Base-by-base conservation (phyloP, 2,113 vertebrate genomes). In the Paralichthys olivaceus region DNA sequence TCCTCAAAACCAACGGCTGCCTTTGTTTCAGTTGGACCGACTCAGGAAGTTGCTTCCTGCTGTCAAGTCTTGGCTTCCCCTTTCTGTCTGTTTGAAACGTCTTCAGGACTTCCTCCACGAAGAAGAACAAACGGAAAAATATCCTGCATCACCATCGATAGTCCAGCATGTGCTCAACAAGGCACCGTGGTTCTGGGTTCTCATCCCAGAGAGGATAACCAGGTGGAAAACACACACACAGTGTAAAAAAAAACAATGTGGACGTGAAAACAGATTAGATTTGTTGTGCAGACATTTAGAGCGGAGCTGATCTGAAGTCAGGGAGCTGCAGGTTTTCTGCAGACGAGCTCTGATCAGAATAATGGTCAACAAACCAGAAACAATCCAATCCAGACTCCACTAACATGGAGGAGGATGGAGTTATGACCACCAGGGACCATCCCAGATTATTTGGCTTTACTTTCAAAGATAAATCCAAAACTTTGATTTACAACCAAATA, bases 41-140 rank as follows among this genome's bases (percentile, higher is more conserved):
- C 22, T 86, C 85, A 80, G 89, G 86, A 92, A 88, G 81, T 56
- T 8, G 64, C 55, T 87, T 86, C 79, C 84, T 81, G 77, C 40
- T 9, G 63, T 73, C 59, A 53, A 20, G 66, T 63, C 81, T 77
- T 43, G 59, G 79, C 70, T 87, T 90, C 75, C 79, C 32, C 29
- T 26, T n/a, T 53, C 62, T 65, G 76, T 40, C 61, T 3, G 25
- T 57, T 65, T 49, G 14, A 64, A 65, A 67, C 20, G 51, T 85
- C 79, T 85, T 74, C 11, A 71, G 62, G 70, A 29, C 80, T 84
- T 91, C 87, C 83, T 87, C 62, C 32, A 2, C 4, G 26, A 69
- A 23, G 22, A 40, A 64, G 28, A 23, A 22, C 43, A 25, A 64
- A 28, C 14, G 14, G 58, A 60, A 74, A n/a, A 62, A 45, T 34